phyloP scores from a whole-genome alignment of 2,797 vertebrate species.

The Propithecus perrieri region DNA sequence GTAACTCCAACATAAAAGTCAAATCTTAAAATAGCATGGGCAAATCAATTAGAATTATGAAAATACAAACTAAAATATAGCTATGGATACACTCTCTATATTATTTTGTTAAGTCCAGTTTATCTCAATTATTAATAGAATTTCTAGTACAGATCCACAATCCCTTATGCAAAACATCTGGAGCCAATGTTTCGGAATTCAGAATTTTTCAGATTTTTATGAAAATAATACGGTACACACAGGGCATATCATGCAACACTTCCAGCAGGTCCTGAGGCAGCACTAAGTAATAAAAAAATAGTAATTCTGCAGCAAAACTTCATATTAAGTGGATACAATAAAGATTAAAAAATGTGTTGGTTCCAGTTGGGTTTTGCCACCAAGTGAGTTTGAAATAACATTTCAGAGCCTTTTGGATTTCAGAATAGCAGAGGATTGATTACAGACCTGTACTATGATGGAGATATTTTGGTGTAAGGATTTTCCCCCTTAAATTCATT shows the following conservation, averaged over 20 bases:
- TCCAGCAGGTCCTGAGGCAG: not conserved
- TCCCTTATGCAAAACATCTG: not conserved
- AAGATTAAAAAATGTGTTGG: not conserved
- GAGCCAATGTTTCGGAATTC: constrained; percentile 11
- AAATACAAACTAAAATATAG: constrained; percentile 27
- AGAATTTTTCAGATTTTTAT: not conserved
- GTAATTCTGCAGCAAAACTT: not conserved
- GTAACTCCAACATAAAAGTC: constrained; percentile 35
- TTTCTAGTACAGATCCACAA: not conserved
- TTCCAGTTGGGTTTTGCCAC: not conserved
- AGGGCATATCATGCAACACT: not conserved
- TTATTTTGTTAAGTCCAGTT: not conserved
- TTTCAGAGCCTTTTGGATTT: constrained; percentile 7
- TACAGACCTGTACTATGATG: not conserved
- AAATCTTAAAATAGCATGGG: not conserved
- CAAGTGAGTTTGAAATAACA: not conserved
- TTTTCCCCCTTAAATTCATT: constrained; percentile 5
- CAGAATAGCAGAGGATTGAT: not conserved
- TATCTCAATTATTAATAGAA: not conserved
- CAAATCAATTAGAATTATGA: not conserved
- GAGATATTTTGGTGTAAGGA: not conserved
- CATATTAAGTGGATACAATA: not conserved
- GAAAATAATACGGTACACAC: not conserved
- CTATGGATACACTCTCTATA: not conserved
- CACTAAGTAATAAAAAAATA: not conserved